Conservation (phyloP, 2,113 vertebrate genomes). For the Pitta sordida region DNA sequence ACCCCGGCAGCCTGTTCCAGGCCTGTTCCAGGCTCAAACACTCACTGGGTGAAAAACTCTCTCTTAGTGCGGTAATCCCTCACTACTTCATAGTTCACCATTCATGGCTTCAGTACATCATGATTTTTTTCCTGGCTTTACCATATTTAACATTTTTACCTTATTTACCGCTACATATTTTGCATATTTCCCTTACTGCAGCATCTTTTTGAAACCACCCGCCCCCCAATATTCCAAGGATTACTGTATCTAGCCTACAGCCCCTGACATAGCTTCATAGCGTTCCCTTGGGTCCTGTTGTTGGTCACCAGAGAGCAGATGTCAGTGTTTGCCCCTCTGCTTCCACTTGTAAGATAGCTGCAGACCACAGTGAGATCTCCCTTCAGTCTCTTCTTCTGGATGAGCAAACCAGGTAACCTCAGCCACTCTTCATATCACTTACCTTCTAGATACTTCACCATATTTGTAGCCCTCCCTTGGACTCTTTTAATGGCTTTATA, state of each 20-base stretch:
- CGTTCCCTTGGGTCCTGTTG: background rate
- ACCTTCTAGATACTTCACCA: background rate
- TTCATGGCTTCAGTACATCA: too few relatives aligned
- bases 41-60: background rate
- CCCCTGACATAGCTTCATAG: background rate
- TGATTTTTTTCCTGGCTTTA: too few relatives aligned
- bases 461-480: background rate
- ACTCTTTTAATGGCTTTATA: background rate
- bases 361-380: accelerated
- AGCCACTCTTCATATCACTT: accelerated
- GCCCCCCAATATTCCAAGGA: too few relatives aligned
- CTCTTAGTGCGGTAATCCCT: too few relatives aligned
- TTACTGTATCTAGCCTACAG: too few relatives aligned
- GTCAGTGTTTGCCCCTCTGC: background rate
- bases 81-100: too few relatives aligned
- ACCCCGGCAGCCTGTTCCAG: background rate
- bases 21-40: too few relatives aligned
- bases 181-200: too few relatives aligned
- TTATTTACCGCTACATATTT: too few relatives aligned
- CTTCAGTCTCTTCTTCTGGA: background rate
- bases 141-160: too few relatives aligned
- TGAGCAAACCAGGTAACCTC: background rate
- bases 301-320: background rate
- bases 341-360: background rate
- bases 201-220: too few relatives aligned